These are phyloP conservation scores for Mormyrops attenuatus DNA, from an alignment of 2,797 vertebrate species.

Conservation along the genomic window DNA sequence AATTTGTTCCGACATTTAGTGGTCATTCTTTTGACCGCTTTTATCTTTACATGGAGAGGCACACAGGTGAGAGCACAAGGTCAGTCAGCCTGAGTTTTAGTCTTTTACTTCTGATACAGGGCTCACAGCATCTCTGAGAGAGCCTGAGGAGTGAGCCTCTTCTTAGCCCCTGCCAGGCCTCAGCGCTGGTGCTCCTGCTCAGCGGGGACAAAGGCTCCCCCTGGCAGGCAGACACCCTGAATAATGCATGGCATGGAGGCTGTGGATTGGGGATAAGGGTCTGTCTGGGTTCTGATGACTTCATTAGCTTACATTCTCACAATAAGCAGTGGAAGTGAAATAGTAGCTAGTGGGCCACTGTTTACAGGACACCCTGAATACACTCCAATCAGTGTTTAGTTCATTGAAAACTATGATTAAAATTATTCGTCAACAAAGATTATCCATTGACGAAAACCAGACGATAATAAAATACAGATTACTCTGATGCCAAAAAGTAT, in stretches of 20 bases:
- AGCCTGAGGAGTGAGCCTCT: neutral
- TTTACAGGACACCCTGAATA: neutral
- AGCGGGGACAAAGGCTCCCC: slow-evolving; percentile 14
- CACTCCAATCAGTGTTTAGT: neutral
- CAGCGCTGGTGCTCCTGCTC: slow-evolving; percentile 4
- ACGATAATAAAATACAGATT: neutral
- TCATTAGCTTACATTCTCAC: slow-evolving; percentile 20
- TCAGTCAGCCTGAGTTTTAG: neutral
- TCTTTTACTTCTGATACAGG: neutral
- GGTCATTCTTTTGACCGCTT: neutral
- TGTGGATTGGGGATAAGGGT: neutral
- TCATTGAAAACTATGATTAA: neutral
- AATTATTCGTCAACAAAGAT: neutral
- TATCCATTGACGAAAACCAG: neutral
- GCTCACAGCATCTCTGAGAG: neutral
- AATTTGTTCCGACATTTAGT: neutral
- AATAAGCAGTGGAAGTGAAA: neutral
- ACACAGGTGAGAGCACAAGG: neutral
- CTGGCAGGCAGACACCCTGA: slow-evolving; percentile 37
- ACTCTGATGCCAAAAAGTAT: neutral
- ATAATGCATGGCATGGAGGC: slow-evolving; percentile 39
- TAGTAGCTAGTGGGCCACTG: neutral
- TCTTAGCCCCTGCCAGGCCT: neutral
- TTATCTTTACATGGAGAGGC: neutral
- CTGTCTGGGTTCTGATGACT: slow-evolving; percentile 16